Evolutionary conservation across 2,797 vertebrate genomes (phyloP).

Genomic region (Macroramphosus scolopax): DNA sequence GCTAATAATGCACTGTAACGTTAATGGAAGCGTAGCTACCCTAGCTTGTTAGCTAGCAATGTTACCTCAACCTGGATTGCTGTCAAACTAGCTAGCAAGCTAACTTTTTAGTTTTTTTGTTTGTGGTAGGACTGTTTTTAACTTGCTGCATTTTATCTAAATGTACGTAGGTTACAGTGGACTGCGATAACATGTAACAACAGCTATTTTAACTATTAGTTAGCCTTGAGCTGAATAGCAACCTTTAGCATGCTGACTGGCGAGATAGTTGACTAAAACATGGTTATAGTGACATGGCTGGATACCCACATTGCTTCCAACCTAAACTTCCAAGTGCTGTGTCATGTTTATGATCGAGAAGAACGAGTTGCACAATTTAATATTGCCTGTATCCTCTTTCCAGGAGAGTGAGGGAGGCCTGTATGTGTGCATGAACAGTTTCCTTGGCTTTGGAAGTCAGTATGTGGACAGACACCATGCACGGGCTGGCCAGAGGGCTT

Average conservation of each 20-base stretch:
- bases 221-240: conserved; percentile 1
- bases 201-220: too few species aligned
- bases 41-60: conserved; percentile 45
- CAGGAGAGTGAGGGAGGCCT: conserved; percentile 95
- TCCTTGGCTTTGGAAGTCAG: conserved; percentile 93
- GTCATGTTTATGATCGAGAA: background rate
- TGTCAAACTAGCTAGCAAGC: conserved; percentile 48
- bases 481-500: conserved; percentile 91
- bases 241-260: conserved; percentile 11
- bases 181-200: background rate
- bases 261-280: conserved; percentile 3
- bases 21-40: conserved; percentile 46
- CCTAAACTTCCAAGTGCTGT: conserved; percentile 6
- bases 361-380: background rate
- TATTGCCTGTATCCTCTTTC: background rate
- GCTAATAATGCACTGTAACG: conserved; percentile 64
- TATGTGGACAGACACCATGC: conserved; percentile 90
- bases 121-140: background rate
- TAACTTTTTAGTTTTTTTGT: conserved; percentile 1
- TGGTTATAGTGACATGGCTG: conserved; percentile 2
- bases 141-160: too few species aligned
- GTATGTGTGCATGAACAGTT: conserved; percentile 98
- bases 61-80: conserved; percentile 22
- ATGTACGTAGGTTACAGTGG: too few species aligned
- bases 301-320: background rate